A percentile compares a stretch with the other conserved stretches of the same genome.
phyloP scores from a whole-genome alignment of 2,888 invertebrate genomes.

The Hipparchia semele region DNA sequence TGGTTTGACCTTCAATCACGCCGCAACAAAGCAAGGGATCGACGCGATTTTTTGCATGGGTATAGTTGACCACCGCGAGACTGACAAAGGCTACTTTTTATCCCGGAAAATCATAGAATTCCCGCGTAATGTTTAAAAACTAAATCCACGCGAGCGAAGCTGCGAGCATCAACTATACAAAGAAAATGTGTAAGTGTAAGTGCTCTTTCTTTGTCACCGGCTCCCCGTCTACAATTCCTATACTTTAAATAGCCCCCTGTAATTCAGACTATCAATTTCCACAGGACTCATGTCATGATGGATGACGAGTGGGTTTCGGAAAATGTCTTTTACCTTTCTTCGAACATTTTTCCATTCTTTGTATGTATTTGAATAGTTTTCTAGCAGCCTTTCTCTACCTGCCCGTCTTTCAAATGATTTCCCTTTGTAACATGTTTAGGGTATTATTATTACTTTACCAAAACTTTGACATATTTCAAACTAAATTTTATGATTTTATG shows the following conservation, averaged over 20 bases:
- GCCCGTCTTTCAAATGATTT: slow-evolving; percentile 2
- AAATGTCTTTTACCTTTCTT: slow-evolving; percentile 23
- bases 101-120: too few relatives aligned
- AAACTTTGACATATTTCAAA: neutral
- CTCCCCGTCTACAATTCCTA: slow-evolving; percentile 44
- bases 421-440: neutral
- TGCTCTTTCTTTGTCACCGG: too few relatives aligned
- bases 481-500: neutral
- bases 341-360: slow-evolving; percentile 17
- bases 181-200: too few relatives aligned
- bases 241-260: slow-evolving; percentile 41
- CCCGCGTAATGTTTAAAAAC: too few relatives aligned
- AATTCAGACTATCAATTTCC: slow-evolving; percentile 36
- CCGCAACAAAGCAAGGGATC: too few relatives aligned
- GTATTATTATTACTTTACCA: neutral
- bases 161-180: too few relatives aligned
- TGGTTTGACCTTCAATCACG: too few relatives aligned
- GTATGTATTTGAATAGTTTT: slow-evolving; percentile 12
- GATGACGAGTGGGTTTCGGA: slow-evolving; percentile 16
- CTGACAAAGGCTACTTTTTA: too few relatives aligned
- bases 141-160: too few relatives aligned
- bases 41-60: too few relatives aligned
- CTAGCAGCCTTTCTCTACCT: slow-evolving; percentile 4
- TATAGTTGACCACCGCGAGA: too few relatives aligned
- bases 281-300: slow-evolving; percentile 34